A percentile compares a stretch with the other conserved stretches of the same genome.
These are phyloP conservation scores for Athrips mouffetella DNA, from an alignment of 2,888 invertebrate genomes.

Conservation along the genomic window DNA sequence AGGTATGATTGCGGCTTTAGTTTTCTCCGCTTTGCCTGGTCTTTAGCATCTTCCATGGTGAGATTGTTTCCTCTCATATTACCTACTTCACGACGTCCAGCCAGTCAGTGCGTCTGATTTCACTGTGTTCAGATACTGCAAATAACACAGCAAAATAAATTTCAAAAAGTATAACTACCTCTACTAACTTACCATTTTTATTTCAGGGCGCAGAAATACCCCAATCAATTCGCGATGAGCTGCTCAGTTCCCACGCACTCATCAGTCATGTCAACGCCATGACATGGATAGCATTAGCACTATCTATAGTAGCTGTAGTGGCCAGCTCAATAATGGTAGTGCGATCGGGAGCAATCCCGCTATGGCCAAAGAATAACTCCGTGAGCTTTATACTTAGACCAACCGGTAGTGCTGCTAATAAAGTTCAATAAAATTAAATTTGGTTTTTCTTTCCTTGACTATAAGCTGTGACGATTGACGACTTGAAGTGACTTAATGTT, in stretches of 20 bases:
- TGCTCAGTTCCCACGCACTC: conserved; percentile 50
- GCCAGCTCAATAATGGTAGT: conserved; percentile 36
- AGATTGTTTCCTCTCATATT: too few relatives aligned
- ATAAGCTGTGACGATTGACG: too few relatives aligned
- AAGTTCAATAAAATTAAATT: conserved; percentile 35
- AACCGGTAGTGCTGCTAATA: conserved; percentile 41
- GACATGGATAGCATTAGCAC: conserved; percentile 60
- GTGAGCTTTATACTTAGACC: conserved; percentile 60
- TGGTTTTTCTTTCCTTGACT: conserved; percentile 20
- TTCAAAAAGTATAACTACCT: not conserved
- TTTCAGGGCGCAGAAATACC: conserved; percentile 63
- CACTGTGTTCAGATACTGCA: not conserved
- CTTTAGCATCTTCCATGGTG: too few relatives aligned
- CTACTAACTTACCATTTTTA: too few relatives aligned
- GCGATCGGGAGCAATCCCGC: conserved; percentile 38
- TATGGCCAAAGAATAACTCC: conserved; percentile 53
- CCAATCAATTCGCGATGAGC: conserved; percentile 45
- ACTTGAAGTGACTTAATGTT: too few relatives aligned
- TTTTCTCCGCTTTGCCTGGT: too few relatives aligned
- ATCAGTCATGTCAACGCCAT: conserved; percentile 54
- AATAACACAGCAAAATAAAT: not conserved
- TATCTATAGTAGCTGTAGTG: conserved; percentile 39
- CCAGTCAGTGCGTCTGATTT: too few relatives aligned
- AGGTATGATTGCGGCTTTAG: too few relatives aligned
- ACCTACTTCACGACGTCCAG: too few relatives aligned